phyloP scores from a whole-genome alignment of 2,888 invertebrate species.

The Perithous albicinctus region DNA sequence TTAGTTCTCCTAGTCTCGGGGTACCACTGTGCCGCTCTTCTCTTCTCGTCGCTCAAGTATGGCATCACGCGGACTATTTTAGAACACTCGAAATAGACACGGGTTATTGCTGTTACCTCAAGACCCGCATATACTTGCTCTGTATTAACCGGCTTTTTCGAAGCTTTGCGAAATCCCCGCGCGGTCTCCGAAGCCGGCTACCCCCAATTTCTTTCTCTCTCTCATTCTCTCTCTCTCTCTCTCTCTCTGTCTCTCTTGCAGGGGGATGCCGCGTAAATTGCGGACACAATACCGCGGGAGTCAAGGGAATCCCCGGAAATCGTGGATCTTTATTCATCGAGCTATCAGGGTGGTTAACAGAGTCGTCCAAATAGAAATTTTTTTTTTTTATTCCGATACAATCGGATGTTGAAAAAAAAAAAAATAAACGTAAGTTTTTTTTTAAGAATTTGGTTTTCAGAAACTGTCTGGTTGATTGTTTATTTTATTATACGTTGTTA shows the following conservation, averaged over 20 bases:
- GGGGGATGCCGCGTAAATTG: slow-evolving; percentile 18
- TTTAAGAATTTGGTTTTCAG: too few relatives aligned
- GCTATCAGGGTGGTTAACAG: too few relatives aligned
- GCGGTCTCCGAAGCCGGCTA: slow-evolving; percentile 23
- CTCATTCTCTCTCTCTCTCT: too few relatives aligned
- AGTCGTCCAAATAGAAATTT: too few relatives aligned
- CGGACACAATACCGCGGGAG: neutral
- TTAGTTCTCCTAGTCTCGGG: slow-evolving; percentile 61
- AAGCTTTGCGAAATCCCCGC: slow-evolving; percentile 23
- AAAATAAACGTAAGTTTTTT: too few relatives aligned
- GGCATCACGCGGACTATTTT: slow-evolving; percentile 83
- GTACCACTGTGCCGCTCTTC: slow-evolving; percentile 55
- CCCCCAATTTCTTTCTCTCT: too few relatives aligned
- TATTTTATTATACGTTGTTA: too few relatives aligned
- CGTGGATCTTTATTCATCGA: too few relatives aligned
- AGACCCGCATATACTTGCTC: slow-evolving; percentile 60
- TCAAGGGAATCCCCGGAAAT: slow-evolving; percentile 31
- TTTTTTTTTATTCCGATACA: too few relatives aligned
- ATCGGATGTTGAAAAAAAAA: too few relatives aligned
- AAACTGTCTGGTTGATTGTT: too few relatives aligned
- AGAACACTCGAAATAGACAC: slow-evolving; percentile 82
- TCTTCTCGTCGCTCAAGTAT: slow-evolving; percentile 79
- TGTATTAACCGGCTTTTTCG: slow-evolving; percentile 19
- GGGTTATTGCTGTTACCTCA: slow-evolving; percentile 76
- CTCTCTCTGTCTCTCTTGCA: neutral